Evolutionary conservation across 2,113 vertebrate genomes (phyloP), one percentile per base, ranked within the genome.

Genomic region (Triplophysa rosa): DNA sequence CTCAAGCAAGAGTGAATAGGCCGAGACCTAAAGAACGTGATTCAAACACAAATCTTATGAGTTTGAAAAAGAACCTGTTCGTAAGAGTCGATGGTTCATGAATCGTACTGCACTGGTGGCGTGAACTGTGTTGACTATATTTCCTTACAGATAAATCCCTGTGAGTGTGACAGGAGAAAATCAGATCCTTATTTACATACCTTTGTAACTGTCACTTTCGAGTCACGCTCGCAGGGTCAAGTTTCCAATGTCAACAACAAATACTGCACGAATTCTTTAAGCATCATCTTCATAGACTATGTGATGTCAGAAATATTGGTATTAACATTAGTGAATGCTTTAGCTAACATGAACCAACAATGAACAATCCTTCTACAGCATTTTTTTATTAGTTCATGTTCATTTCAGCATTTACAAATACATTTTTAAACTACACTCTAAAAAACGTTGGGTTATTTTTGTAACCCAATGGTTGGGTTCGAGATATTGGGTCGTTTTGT

Each of bases 191-290:
- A 69, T n/a, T 56, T 12, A 56, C 11, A n/a, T 54, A 21, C 19
- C 54, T 21, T 56, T 56, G 49, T 70, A 54, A 21, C 26, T 21
- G 49, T 70, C 26, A 56, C 33, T 69, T 7, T 8, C 23, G 49
- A 52, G 49, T 52, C 49, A 52, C 49, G 66, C 14, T 49, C 16
- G 33, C 33, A 21, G 54, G 70, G 14, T 42, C 70, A 45, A 61
- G 56, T 73, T 61, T 73, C 61, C 54, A 40, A 52, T n/a, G 16
- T 69, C 47, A 56, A 21, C 49, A 52, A 52, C 23, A 69, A 52
- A 52, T 29, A 19, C 13, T 54, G 2, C 33, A 69, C 23, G 19
- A 29, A 52, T 52, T n/a, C 14, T 52, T 47, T 67, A 29, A 37
- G 33, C 33, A 45, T 29, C 19, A 37, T 19, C 52, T 40, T 72